Evolutionary conservation across 2,113 vertebrate species (phyloP), one percentile per base, ranked within the genome.

Genomic region (Phylloscopus trochilus): DNA sequence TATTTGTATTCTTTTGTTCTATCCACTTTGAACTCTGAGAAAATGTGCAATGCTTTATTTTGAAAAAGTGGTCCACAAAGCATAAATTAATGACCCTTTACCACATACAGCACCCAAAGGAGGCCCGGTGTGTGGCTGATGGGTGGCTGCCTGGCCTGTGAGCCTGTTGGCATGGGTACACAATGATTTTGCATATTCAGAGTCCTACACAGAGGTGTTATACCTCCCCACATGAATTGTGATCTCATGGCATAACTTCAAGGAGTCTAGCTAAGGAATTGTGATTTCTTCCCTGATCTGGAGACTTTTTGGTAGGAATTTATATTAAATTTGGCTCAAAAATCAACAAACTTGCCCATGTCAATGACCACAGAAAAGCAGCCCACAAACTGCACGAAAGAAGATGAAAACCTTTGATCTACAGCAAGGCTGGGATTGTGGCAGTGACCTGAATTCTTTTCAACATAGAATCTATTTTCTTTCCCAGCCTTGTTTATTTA

Each of bases 101-200:
- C 6, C 7, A 27, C 7, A 31, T 4, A 5, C 11, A 9, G 1
- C 1, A 3, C 15, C 20, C 28, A 33, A 35, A 67, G 49, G 24
- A 46, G 11, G 9, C 23, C 58, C 82, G 39, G 14, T 72, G 35
- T 28, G 7, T 60, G 30, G 3, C 56, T 51, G 17, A 22, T 33
- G 4, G 15, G 23, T 37, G 19, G 4, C 33, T 58, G 13, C 1
- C 1, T 63, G 39, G 28, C 11, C 53, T 52, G 6, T 64, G 70
- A 55, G 12, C 15, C 30, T 6, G 0, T 19, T 67, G 35, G 74
- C 8, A 16, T 18, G 15, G 12, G 15, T 51, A 30, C 26, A 53
- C 6, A 53, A 28, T 20, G 22, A 56, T 46, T 86, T 76, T 73
- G 27, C 33, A 35, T 3, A 24, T 52, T 66, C 47, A 53, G 30